Conservation (phyloP, 2,113 vertebrate species). For the Nymphicus hollandicus region DNA sequence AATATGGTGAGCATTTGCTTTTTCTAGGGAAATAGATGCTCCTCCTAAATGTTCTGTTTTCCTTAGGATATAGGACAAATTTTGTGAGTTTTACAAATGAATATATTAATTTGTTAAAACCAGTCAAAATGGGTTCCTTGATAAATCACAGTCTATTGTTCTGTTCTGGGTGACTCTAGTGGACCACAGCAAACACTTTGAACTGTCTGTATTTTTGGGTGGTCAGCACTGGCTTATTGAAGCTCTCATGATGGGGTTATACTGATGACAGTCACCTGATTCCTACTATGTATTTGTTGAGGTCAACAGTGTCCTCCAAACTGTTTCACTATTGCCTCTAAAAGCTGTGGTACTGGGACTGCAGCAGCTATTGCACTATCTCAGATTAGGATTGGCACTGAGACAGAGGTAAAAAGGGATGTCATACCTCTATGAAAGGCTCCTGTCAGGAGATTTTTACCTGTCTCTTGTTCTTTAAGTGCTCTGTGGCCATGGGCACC, state of each 20-base stretch:
- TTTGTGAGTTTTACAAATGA: background rate
- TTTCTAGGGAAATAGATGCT: background rate
- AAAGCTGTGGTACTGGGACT: background rate
- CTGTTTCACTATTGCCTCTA: background rate
- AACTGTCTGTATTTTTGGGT: background rate
- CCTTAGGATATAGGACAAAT: background rate
- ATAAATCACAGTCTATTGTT: background rate
- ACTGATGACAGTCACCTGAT: background rate
- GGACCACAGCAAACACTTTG: background rate
- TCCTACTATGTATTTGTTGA: background rate
- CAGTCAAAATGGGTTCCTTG: background rate
- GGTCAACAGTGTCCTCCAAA: background rate
- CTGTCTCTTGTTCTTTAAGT: background rate
- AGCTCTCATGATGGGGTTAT: background rate
- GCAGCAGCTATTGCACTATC: background rate
- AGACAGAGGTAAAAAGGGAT: background rate
- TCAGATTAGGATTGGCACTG: background rate
- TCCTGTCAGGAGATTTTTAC: background rate
- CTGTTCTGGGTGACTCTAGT: background rate
- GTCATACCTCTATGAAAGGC: rapidly evolving
- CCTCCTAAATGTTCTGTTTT: background rate
- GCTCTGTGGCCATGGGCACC: background rate
- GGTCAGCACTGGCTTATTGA: background rate
- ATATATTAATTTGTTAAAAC: background rate
- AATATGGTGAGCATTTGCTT: background rate